phyloP scores from a whole-genome alignment of 2,113 vertebrate genomes.

The Isurus oxyrinchus region DNA sequence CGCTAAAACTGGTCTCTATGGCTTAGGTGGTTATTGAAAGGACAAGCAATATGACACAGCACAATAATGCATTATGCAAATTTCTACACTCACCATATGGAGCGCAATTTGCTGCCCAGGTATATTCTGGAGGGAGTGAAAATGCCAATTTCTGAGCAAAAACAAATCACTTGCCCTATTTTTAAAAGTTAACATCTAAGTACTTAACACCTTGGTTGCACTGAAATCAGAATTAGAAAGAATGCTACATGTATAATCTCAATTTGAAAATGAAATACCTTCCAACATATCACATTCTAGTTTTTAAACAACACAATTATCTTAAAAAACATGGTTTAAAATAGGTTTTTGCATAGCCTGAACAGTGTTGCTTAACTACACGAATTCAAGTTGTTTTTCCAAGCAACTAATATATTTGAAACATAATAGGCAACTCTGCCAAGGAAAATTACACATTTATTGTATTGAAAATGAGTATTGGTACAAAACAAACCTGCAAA shows the following conservation, averaged over 20 bases:
- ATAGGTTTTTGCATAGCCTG: too few species aligned
- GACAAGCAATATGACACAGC: conserved; percentile 19
- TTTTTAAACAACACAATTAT: background rate
- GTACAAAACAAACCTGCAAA: background rate
- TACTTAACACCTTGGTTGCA: background rate
- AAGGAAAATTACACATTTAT: background rate
- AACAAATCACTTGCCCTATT: conserved; percentile 23
- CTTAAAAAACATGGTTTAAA: background rate
- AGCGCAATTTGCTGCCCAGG: conserved; percentile 11
- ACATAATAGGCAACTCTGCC: background rate
- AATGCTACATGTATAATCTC: background rate
- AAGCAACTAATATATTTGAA: background rate
- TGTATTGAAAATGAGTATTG: background rate
- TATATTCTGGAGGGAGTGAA: conserved; percentile 2
- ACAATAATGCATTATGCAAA: background rate
- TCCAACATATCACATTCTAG: background rate
- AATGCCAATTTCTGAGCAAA: conserved; percentile 14
- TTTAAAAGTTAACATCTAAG: background rate
- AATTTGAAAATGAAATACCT: background rate
- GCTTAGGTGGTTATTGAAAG: background rate
- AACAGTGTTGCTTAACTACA: background rate
- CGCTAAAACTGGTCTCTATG: background rate
- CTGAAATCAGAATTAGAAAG: conserved; percentile 29
- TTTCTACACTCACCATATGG: background rate
- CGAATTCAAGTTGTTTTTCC: background rate